phyloP scores from a whole-genome alignment of 1,140 invertebrate genomes.

The Sinella curviseta region DNA sequence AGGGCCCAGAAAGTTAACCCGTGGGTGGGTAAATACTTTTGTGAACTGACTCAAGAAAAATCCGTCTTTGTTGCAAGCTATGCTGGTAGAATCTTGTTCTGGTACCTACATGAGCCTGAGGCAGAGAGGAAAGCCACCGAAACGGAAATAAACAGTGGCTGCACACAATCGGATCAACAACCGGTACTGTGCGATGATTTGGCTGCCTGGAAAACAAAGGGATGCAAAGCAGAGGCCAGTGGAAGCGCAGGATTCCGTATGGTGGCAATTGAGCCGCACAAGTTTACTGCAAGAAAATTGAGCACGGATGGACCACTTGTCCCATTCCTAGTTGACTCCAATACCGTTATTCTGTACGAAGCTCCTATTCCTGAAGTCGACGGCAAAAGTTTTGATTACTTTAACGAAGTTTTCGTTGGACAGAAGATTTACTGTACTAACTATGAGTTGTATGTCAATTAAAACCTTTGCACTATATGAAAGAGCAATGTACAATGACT shows the following conservation, averaged over 20 bases:
- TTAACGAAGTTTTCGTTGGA: not conserved
- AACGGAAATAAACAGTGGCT: not conserved
- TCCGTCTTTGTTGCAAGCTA: conserved; percentile 19
- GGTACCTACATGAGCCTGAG: conserved; percentile 29
- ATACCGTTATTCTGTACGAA: conserved; percentile 21
- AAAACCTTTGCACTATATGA: not conserved
- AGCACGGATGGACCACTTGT: conserved; percentile 24
- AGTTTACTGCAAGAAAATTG: not conserved
- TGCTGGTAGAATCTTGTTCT: conserved; percentile 14
- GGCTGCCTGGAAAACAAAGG: not conserved
- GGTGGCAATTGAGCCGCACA: not conserved
- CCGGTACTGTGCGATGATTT: not conserved
- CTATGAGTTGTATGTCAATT: not conserved
- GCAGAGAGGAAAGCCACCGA: not conserved
- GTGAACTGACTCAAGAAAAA: not conserved
- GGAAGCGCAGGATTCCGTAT: not conserved
- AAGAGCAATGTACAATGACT: too few species aligned
- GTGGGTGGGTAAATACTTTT: not conserved
- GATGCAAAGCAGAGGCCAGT: not conserved
- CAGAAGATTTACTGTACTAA: conserved; percentile 23
- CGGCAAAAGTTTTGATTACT: not conserved
- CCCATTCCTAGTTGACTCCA: conserved; percentile 26
- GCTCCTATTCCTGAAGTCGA: conserved; percentile 9
- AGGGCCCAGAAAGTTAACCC: not conserved
- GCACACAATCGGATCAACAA: not conserved